Conservation (phyloP, 2,113 vertebrate genomes). For the Telmatochromis brachygnathus region DNA sequence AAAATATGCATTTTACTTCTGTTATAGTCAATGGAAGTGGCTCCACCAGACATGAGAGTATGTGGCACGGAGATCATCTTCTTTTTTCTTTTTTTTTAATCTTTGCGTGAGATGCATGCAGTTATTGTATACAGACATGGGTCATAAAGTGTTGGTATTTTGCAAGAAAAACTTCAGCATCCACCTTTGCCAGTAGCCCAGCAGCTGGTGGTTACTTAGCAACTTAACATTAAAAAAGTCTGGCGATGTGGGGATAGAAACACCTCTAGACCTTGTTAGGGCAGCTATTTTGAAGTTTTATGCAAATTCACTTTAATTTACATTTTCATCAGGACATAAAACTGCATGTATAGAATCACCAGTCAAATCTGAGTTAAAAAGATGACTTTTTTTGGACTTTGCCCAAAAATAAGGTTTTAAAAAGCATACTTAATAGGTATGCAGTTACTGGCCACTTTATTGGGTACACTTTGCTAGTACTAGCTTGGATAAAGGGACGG, state of each 20-base stretch:
- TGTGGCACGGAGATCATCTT: background rate
- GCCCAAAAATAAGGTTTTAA: background rate
- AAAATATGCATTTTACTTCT: background rate
- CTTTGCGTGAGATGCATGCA: background rate
- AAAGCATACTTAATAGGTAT: background rate
- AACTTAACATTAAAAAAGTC: background rate
- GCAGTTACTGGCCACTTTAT: background rate
- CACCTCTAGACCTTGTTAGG: background rate
- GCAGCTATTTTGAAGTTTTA: background rate
- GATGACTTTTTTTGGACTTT: accelerated
- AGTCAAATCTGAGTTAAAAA: background rate
- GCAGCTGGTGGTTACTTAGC: background rate
- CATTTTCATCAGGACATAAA: background rate
- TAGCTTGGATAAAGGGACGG: background rate
- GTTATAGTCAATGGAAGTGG: background rate
- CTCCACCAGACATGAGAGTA: background rate
- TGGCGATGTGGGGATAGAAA: background rate
- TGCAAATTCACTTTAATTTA: background rate
- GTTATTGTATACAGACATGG: background rate
- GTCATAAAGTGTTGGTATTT: background rate
- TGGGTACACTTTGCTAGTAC: background rate
- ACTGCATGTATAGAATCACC: background rate
- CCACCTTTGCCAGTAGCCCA: background rate
- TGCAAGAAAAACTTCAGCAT: background rate
- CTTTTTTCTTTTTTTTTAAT: accelerated